These are phyloP conservation scores for Dexiosoma caninum DNA, from an alignment of 2,888 invertebrate genomes.

Conservation along the genomic window DNA sequence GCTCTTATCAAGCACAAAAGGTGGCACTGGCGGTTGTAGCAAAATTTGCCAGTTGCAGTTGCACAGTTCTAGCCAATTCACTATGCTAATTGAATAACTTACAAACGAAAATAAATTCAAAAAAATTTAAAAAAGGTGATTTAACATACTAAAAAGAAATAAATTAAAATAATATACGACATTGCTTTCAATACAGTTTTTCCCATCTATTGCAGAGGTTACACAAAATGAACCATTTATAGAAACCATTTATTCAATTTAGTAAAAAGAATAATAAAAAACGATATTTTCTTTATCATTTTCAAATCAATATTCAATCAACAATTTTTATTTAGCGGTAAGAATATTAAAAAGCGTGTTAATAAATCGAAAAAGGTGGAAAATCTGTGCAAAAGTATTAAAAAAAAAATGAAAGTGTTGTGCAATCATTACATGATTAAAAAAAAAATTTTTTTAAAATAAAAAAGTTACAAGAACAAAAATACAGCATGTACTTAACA, in stretches of 20 bases:
- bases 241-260: background rate
- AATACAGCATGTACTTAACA: background rate
- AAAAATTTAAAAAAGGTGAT: constrained; percentile 53
- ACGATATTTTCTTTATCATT: background rate
- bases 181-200: constrained; percentile 10
- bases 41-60: constrained; percentile 58
- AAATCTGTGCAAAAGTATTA: background rate
- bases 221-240: constrained; percentile 18
- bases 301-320: background rate
- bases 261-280: background rate
- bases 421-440: constrained; percentile 60
- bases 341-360: background rate
- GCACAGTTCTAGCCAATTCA: constrained; percentile 58
- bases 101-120: constrained; percentile 15
- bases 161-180: constrained; percentile 4
- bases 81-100: constrained; percentile 54
- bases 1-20: constrained; percentile 46
- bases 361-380: background rate
- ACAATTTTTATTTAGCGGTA: constrained; percentile 3
- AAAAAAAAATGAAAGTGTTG: constrained; percentile 54
- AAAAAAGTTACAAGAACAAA: background rate
- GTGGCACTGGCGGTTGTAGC: constrained; percentile 47
- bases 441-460: background rate
- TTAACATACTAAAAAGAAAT: constrained; percentile 39
- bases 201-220: constrained; percentile 26